phyloP scores from a whole-genome alignment of 2,113 vertebrate genomes.

The Neodontobutis hainanensis region DNA sequence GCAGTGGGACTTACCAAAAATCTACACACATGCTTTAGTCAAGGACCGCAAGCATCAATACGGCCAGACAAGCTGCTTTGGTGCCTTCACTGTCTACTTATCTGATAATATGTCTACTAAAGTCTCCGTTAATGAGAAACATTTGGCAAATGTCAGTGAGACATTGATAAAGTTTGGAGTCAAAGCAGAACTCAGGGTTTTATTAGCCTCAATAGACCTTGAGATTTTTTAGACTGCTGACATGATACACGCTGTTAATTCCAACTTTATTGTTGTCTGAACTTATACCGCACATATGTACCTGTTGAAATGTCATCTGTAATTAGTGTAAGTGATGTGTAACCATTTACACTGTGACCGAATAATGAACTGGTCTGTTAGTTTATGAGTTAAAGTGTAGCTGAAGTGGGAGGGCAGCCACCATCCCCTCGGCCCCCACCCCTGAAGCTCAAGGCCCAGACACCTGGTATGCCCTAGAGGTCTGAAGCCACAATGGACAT shows the following conservation, averaged over 20 bases:
- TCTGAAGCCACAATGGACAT: slow-evolving; percentile 67
- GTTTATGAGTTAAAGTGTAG: slow-evolving; percentile 69
- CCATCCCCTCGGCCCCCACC: slow-evolving; percentile 16
- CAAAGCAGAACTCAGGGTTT: slow-evolving; percentile 61
- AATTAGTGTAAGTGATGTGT: slow-evolving; percentile 2
- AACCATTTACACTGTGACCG: slow-evolving; percentile 8
- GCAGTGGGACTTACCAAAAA: slow-evolving; percentile 40
- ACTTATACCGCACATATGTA: background rate
- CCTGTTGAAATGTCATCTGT: slow-evolving; percentile 3
- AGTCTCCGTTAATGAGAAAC: slow-evolving; percentile 56
- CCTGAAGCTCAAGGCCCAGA: slow-evolving; percentile 57
- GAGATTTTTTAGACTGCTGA: slow-evolving; percentile 26
- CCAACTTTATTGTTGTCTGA: background rate
- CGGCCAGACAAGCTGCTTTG: slow-evolving; percentile 23
- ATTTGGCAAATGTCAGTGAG: slow-evolving; percentile 57
- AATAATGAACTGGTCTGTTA: slow-evolving; percentile 50
- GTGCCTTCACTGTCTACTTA: slow-evolving; percentile 41
- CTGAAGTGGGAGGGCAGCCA: slow-evolving; percentile 33
- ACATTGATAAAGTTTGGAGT: slow-evolving; percentile 48
- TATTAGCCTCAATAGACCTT: slow-evolving; percentile 24
- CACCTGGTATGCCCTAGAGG: slow-evolving; percentile 72
- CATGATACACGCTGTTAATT: slow-evolving; percentile 24
- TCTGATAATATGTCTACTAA: slow-evolving; percentile 58
- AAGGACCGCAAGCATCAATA: slow-evolving; percentile 60
- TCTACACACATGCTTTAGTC: slow-evolving; percentile 45